These are phyloP conservation scores for Tapirus indicus DNA, from an alignment of 2,797 vertebrate species.

Conservation along the genomic window DNA sequence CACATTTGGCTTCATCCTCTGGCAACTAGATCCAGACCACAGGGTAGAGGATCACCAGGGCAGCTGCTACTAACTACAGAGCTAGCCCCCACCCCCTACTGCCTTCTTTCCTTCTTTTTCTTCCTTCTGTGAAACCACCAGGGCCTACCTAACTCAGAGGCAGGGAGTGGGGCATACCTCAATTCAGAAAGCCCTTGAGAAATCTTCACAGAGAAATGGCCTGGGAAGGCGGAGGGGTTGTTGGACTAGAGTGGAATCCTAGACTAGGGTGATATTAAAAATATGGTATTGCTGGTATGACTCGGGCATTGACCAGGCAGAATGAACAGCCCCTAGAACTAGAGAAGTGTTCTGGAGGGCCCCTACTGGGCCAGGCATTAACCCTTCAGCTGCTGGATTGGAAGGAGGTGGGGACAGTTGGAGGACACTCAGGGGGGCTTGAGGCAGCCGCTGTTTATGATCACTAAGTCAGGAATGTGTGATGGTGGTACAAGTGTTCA, in stretches of 20 bases:
- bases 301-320: not conserved
- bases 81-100: not conserved
- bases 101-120: slow-evolving; percentile 30
- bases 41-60: not conserved
- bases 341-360: not conserved
- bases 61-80: not conserved
- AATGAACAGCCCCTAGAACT: not conserved
- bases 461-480: slow-evolving; percentile 7
- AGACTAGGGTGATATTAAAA: not conserved
- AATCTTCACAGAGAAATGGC: slow-evolving; percentile 40
- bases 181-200: slow-evolving; percentile 31
- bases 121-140: slow-evolving; percentile 4
- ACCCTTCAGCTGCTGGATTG: not conserved
- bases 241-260: not conserved
- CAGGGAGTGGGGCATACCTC: not conserved
- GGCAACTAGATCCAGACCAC: not conserved
- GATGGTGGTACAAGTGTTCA: not conserved
- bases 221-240: not conserved
- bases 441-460: not conserved
- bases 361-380: not conserved
- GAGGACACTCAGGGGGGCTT: not conserved
- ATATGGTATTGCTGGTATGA: not conserved
- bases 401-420: not conserved
- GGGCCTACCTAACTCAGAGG: not conserved
- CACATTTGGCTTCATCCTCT: not conserved